Evolutionary conservation across 1,140 invertebrate species (phyloP), one percentile per base, ranked within the genome.

Genomic region (Centruroides vittatus): DNA sequence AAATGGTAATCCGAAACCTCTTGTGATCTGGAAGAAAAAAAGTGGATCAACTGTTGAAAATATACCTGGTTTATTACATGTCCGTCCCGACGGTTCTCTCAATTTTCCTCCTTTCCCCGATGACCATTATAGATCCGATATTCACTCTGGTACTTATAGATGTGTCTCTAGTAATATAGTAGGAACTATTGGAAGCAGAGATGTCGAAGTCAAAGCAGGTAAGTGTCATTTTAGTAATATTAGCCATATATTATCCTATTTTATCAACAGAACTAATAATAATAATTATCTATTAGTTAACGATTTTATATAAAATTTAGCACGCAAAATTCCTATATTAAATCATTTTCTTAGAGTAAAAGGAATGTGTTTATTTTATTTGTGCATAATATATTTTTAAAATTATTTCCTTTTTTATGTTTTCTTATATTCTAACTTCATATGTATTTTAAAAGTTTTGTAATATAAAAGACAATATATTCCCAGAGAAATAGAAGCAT

Each of bases 1-100:
- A 1, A 82, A 86, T 72, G 93, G 92, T 67, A 86, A 86, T 67
- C 93, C 92, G 9, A 81, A 86, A 67, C 89, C 92, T 52, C 86
- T 89, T 72, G 88, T 95, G 66, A 91, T 93, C 65, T 97, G 92
- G 65, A 54, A 50, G 9, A 35, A 49, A 13, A 35, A 52, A 3
- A 84, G 86, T 70, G 80, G 79, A 66, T 80, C 73, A 64, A 81
- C 78, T 67, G 81, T 81, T 65, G 23, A 34, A n/a, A 60, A 80
- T 49, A 76, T 83, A 60, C 78, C 82, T 41, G 83, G 84, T 58
- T 78, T 91, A 55, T 80, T 88, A 6, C 77, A 86, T 67, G 80
- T 86, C 65, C 65, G 73, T 48, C 65, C 70, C 7, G 74, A 75
- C 63, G 71, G 74, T 47, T 72, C 72, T 9, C 67, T 75, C 5